phyloP scores from a whole-genome alignment of 1,140 invertebrate species.

The Drosophila mayri region DNA sequence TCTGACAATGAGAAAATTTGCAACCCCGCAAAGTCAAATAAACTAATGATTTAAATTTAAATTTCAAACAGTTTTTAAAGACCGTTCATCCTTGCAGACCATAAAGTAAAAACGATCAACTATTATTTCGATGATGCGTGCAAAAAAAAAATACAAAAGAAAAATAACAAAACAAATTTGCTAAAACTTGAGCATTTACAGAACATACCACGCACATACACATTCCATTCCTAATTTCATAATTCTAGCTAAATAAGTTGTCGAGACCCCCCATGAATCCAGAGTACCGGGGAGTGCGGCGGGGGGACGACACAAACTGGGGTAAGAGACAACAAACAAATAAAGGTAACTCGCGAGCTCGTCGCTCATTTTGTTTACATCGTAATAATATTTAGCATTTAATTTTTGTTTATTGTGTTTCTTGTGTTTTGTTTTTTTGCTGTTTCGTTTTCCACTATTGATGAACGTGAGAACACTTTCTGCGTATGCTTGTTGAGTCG shows the following conservation, averaged over 20 bases:
- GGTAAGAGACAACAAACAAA: constrained; percentile 12
- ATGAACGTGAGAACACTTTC: constrained; percentile 62
- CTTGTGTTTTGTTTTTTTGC: constrained; percentile 4
- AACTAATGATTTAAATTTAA: too few relatives aligned
- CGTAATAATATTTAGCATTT: constrained; percentile 59
- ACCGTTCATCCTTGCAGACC: neutral
- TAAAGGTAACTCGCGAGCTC: constrained; percentile 46
- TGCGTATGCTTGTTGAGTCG: neutral
- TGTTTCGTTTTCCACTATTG: constrained; percentile 37
- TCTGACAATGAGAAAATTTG: neutral
- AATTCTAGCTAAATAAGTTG: constrained; percentile 17
- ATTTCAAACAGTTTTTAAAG: neutral
- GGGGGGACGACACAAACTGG: neutral
- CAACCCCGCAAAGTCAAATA: neutral
- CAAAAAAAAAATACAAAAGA: neutral
- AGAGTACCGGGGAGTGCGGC: constrained; percentile 16
- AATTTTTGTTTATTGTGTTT: constrained; percentile 51
- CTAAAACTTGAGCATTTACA: neutral
- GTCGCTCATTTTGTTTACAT: constrained; percentile 47
- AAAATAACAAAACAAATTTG: neutral
- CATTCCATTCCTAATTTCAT: constrained; percentile 19
- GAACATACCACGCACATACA: neutral
- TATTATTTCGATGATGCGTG: neutral
- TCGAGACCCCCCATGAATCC: constrained; percentile 2
- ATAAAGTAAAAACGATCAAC: neutral